phyloP scores from a whole-genome alignment of 2,797 vertebrate genomes.

The Pitangus sulphuratus region DNA sequence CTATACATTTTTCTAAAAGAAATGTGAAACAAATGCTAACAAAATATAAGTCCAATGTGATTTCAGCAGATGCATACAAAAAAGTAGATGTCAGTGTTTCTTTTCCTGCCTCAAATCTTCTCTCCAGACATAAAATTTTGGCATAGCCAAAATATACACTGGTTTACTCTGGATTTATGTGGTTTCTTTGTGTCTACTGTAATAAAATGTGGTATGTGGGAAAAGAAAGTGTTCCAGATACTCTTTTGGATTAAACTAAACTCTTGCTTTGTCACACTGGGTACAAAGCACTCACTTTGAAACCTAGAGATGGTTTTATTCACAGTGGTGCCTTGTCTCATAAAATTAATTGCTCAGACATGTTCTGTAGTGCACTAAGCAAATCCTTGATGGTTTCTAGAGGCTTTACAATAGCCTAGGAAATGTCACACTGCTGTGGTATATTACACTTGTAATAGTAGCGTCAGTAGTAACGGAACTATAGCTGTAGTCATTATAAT shows the following conservation, averaged over 20 bases:
- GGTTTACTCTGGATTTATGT: neutral
- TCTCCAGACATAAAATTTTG: neutral
- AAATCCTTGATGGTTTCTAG: slow-evolving; percentile 53
- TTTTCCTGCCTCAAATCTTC: neutral
- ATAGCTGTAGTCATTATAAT: slow-evolving; percentile 28
- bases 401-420: slow-evolving; percentile 5
- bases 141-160: neutral
- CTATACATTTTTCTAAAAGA: neutral
- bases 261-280: neutral
- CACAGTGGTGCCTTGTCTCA: slow-evolving; percentile 39
- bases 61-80: neutral
- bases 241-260: neutral
- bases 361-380: slow-evolving; percentile 31
- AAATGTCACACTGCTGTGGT: slow-evolving; percentile 32
- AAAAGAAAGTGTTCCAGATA: neutral
- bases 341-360: slow-evolving; percentile 57
- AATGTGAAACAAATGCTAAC: neutral
- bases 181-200: neutral
- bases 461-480: neutral
- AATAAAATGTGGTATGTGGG: neutral
- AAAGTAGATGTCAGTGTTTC: neutral
- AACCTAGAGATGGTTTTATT: slow-evolving; percentile 38
- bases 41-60: neutral
- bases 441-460: slow-evolving; percentile 12
- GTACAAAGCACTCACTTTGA: slow-evolving; percentile 20